Evolutionary conservation across 2,888 invertebrate genomes (phyloP).

Genomic region (Andrena bicolor): DNA sequence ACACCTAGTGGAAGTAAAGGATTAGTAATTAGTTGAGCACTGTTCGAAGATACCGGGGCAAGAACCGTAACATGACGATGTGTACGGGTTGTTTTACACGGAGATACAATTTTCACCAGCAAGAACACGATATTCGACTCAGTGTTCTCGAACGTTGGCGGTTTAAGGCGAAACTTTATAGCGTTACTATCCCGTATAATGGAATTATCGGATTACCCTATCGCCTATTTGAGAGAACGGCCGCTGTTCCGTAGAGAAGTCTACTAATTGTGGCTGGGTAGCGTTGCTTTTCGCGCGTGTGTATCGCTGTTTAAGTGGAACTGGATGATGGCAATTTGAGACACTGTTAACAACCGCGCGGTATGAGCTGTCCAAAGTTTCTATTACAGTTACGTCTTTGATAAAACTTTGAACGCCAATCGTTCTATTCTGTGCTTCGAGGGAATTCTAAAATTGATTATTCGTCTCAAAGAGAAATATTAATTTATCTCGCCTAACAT

Average conservation of each 20-base stretch:
- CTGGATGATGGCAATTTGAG: conserved; percentile 75
- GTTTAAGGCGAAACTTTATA: conserved; percentile 61
- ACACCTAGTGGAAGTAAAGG: neutral
- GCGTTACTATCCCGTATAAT: conserved; percentile 30
- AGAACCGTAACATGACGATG: neutral
- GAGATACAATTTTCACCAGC: neutral
- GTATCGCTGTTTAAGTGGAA: conserved; percentile 64
- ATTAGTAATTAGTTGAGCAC: neutral
- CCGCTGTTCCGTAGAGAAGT: conserved; percentile 10
- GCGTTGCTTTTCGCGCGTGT: conserved; percentile 24
- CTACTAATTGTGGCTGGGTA: conserved; percentile 23
- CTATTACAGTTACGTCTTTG: no score
- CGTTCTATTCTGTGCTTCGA: neutral
- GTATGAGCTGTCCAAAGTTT: conserved; percentile 43
- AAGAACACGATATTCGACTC: neutral
- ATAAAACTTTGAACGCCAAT: no score
- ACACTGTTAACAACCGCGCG: conserved; percentile 67
- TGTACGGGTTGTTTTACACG: neutral
- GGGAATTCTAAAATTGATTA: no score
- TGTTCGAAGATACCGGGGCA: no score
- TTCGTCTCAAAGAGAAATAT: neutral
- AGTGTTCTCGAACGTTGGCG: conserved; percentile 13
- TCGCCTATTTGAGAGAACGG: conserved; percentile 9
- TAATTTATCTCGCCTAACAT: neutral
- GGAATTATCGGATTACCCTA: conserved; percentile 43